Base-by-base conservation (phyloP, 2,113 vertebrate species). In the Cercopithecus mona region DNA sequence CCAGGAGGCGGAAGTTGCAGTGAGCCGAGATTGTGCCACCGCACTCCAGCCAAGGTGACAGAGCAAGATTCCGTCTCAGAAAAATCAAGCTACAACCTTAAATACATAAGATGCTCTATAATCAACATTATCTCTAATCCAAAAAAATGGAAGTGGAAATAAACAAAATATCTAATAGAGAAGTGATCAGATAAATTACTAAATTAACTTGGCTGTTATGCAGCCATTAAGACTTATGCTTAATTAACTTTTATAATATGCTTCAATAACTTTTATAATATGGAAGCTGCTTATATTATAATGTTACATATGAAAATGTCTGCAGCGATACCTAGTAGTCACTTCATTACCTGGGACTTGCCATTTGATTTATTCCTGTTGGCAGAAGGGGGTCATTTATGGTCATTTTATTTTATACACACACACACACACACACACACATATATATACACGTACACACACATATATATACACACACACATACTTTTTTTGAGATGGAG, bases 161-260 rank as follows among this genome's bases (percentile, higher is more conserved):
- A 92, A 89, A 43, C 45, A 92, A 70, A 93, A n/a, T 81, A 50
- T 48, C 66, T 93, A 82, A 52, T 87, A 52, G 81, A 78, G n/a
- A 87, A 30, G 23, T 35, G 8, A 61, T 59, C 78, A 64, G 52
- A 30, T 55, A 61, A 78, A 57, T 57, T 57, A 43, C 1, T 59
- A 35, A 27, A 73, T 40, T 89, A 48, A 81, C 35, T 93, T 90
- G 50, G 25, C 52, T 83, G 45, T 78, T 83, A 52, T 48, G 45
- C 30, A 78, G 48, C 87, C 30, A 45, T 85, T 64, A 72, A 55
- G 16, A 90, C 35, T 89, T 32, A 76, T 25, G n/a, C 59, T 79
- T 80, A 80, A 52, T 57, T 75, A 75, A 64, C 11, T 57, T 70
- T 59, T 48, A 59, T 70, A 70, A 76, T 38, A 79, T 35, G 20